Base-by-base conservation (phyloP, 2,888 invertebrate species). In the Agrilus biguttatus region DNA sequence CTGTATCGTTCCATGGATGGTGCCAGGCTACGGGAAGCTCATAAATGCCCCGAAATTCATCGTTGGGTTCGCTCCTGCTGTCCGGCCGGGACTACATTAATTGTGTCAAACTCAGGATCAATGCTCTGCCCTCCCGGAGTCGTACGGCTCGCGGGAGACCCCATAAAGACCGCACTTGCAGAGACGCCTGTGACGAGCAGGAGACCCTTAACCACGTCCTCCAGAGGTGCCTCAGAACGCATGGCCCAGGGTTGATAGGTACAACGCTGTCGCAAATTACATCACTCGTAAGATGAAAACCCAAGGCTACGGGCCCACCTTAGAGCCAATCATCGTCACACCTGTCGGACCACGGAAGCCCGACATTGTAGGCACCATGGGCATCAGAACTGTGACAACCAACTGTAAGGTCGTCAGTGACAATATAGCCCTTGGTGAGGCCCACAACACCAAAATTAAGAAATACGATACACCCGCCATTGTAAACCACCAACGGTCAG, bases 151-250 rank as follows among this genome's bases (percentile, higher is more conserved):
- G 59, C 13, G 59, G 60, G 1, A 14, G 37, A 10, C 33, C 12
- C 3, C 14, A 8, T 10, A 17, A 17, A 19, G 21, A 21, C 7
- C 5, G 17, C 2, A 12, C 33, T 39, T 62, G 60, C 45, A 53
- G 61, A 28, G 59, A 55, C 4, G 59, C 57, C 3, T 63, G 60
- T 49, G 42, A 39, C 39, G 46, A 48, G 1, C 49, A 46, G 33
- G 60, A 63, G 45, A 61, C 62, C 0, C 52, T 56, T 32, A 57
- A 55, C 6, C 61, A 61, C 41, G 43, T 56, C 13, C 51, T 61
- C 35, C 62, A 64, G 41, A 41, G 43, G 17, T 62, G 62, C 46
- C 47, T 46, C 34, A 37, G 60, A 34, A 63, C 62, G 2, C 61
- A 63, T 47, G 60, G 49, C 61, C 55, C 5, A 47, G 59, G 3